Conservation (phyloP, 1,140 invertebrate species). For the Aphaenogaster ashmeadi region DNA sequence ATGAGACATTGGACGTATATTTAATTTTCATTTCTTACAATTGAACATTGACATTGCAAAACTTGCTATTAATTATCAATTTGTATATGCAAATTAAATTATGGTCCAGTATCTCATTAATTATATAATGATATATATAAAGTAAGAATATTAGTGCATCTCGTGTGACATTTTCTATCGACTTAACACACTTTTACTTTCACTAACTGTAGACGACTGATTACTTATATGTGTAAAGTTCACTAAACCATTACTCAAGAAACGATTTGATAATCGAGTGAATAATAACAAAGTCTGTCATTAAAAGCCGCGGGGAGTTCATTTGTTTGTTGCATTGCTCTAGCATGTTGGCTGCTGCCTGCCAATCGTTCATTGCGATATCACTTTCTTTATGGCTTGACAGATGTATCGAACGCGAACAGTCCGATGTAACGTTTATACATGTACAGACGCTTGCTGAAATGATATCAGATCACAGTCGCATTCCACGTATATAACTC, state of each 20-base stretch:
- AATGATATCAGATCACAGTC: conserved; percentile 69
- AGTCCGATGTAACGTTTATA: conserved; percentile 71
- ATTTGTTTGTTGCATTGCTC: conserved; percentile 84
- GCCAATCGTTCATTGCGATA: conserved; percentile 79
- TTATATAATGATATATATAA: neutral
- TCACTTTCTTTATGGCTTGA: conserved; percentile 77
- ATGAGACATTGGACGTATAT: conserved; percentile 39
- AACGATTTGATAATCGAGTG: conserved; percentile 50
- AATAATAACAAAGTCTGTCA: conserved; percentile 71
- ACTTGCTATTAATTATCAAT: conserved; percentile 12
- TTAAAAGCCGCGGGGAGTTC: conserved; percentile 74
- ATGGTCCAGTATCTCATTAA: conserved; percentile 44
- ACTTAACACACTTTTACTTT: conserved; percentile 68
- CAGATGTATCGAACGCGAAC: conserved; percentile 70
- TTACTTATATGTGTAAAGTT: conserved; percentile 63
- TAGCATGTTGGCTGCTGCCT: conserved; percentile 86
- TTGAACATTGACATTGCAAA: neutral
- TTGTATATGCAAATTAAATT: neutral
- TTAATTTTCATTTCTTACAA: neutral
- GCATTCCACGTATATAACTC: conserved; percentile 65
- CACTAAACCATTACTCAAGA: conserved; percentile 67
- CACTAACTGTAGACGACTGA: conserved; percentile 73
- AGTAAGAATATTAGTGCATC: conserved; percentile 48
- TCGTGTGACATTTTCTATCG: conserved; percentile 57
- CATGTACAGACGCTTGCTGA: conserved; percentile 78